A percentile compares a stretch with the other conserved stretches of the same genome.
phyloP scores from a whole-genome alignment of 2,113 vertebrate genomes.

The Macquaria ambigua region DNA sequence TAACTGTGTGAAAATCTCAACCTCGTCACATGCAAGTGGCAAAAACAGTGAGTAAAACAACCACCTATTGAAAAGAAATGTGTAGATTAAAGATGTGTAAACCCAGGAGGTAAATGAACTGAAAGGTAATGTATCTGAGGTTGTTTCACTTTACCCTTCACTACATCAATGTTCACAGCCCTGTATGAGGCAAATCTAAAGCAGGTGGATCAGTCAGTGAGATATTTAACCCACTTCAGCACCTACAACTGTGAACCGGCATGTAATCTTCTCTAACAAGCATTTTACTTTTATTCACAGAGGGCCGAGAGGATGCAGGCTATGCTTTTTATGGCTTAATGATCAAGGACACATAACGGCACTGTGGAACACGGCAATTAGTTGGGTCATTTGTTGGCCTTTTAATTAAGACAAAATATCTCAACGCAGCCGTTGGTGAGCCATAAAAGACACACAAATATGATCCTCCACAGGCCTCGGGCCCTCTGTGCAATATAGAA shows the following conservation, averaged over 20 bases:
- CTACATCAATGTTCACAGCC: neutral
- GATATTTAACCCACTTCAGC: conserved; percentile 41
- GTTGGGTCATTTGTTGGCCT: conserved; percentile 77
- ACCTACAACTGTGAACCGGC: conserved; percentile 42
- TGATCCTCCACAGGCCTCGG: conserved; percentile 59
- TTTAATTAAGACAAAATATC: conserved; percentile 72
- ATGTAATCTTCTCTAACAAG: conserved; percentile 54
- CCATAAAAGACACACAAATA: conserved; percentile 80
- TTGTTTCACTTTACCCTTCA: conserved; percentile 16
- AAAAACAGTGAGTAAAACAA: conserved; percentile 6
- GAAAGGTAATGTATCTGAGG: too few species aligned
- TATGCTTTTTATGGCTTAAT: conserved; percentile 60
- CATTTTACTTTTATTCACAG: conserved; percentile 43
- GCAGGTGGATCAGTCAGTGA: conserved; percentile 29
- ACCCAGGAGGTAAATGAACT: neutral
- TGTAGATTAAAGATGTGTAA: neutral
- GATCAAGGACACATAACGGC: conserved; percentile 69
- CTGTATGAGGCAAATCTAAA: conserved; percentile 12
- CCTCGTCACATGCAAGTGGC: neutral
- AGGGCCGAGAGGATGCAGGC: conserved; percentile 38
- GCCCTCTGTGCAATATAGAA: conserved; percentile 71
- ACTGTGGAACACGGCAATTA: conserved; percentile 71
- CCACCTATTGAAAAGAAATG: neutral
- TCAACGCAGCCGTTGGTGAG: conserved; percentile 64
- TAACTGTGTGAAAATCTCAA: neutral